Percentiles rank a stretch among this genome's conserved stretches.
phyloP scores from a whole-genome alignment of 2,113 vertebrate species.

The Ondatra zibethicus region DNA sequence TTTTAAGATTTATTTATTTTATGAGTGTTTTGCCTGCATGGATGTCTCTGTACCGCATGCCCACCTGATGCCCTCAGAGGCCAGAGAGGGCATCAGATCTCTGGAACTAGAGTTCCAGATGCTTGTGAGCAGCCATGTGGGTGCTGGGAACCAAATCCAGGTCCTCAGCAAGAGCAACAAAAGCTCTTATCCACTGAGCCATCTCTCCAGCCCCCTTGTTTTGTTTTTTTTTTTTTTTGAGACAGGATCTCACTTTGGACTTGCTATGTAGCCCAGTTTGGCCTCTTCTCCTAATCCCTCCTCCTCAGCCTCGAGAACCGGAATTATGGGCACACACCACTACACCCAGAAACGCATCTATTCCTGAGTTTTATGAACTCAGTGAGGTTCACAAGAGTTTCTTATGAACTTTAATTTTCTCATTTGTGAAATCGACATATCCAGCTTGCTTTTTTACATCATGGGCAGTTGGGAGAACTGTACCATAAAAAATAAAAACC shows the following conservation, averaged over 20 bases:
- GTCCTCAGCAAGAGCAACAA: background rate
- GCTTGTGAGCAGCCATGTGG: background rate
- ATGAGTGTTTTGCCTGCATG: background rate
- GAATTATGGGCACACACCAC: background rate
- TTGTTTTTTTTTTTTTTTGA: background rate
- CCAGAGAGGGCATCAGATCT: background rate
- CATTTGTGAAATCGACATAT: background rate
- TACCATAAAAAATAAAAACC: no score
- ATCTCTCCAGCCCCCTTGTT: background rate
- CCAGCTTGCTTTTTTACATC: background rate
- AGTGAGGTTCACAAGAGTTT: background rate
- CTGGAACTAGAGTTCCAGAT: background rate
- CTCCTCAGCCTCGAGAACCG: background rate
- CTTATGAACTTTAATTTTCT: background rate
- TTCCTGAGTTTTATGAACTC: background rate
- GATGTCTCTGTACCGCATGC: background rate
- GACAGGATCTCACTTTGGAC: background rate
- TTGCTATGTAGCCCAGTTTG: background rate
- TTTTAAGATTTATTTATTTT: background rate
- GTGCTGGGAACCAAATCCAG: background rate
- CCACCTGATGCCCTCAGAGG: background rate
- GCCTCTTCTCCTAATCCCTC: background rate
- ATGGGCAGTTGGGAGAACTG: background rate
- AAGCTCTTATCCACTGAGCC: background rate
- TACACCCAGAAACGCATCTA: background rate